phyloP scores from a whole-genome alignment of 2,888 invertebrate species.

The Caradrina clavipalpis region DNA sequence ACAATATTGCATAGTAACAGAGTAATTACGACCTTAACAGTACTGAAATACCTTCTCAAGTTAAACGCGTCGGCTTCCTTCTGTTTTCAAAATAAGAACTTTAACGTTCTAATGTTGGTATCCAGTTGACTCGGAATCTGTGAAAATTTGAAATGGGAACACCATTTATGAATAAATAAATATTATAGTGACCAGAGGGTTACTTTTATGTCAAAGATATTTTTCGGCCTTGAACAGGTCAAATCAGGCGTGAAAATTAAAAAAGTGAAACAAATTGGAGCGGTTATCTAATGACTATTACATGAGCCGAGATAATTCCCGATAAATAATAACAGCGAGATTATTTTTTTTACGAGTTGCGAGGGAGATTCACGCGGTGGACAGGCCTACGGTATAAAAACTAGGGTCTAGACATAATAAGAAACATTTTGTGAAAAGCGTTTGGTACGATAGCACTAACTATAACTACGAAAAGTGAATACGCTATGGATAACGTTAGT shows the following conservation, averaged over 20 bases:
- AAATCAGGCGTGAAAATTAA: neutral
- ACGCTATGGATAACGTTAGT: constrained; percentile 27
- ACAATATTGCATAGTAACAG: constrained; percentile 6
- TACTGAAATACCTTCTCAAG: neutral
- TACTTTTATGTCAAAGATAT: neutral
- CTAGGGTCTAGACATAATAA: constrained; percentile 5
- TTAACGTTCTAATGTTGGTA: constrained; percentile 10
- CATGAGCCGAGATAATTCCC: constrained; percentile 35
- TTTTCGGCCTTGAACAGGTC: neutral
- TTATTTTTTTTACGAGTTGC: constrained; percentile 10
- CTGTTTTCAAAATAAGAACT: constrained; percentile 3
- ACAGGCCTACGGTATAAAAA: constrained; percentile 25
- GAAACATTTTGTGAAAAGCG: constrained; percentile 46
- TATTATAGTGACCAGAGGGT: neutral
- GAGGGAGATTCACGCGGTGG: too few species aligned
- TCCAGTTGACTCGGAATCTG: neutral
- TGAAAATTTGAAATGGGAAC: neutral
- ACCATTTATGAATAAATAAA: neutral
- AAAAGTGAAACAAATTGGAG: constrained; percentile 14
- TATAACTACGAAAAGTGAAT: constrained; percentile 26
- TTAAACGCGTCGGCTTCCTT: neutral
- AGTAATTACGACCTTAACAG: constrained; percentile 4
- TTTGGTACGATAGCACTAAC: constrained; percentile 31
- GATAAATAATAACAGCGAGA: constrained; percentile 41
- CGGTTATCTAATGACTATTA: constrained; percentile 9